Evolutionary conservation across 1,140 invertebrate species (phyloP).

Genomic region (Proales similis): DNA sequence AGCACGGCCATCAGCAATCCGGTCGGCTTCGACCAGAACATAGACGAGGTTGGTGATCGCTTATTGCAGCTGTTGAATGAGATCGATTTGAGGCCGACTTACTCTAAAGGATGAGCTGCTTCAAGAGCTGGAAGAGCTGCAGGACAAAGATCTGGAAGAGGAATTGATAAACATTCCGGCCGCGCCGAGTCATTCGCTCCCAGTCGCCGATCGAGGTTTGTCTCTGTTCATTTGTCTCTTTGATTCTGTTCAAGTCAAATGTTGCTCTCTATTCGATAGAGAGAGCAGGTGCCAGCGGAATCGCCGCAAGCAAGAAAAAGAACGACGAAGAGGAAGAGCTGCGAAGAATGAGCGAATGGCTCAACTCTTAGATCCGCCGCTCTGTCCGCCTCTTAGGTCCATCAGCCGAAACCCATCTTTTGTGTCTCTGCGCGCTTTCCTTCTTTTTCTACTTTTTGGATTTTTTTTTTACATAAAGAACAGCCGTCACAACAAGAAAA

Average conservation of each 20-base stretch:
- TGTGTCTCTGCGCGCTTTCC: not conserved
- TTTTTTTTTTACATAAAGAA: constrained; percentile 22
- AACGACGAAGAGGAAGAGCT: constrained; percentile 31
- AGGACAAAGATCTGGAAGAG: constrained; percentile 61
- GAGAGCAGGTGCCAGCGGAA: not conserved
- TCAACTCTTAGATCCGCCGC: constrained; percentile 26
- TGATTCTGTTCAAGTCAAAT: too few species aligned
- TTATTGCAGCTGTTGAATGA: not conserved
- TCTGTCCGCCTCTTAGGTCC: too few species aligned
- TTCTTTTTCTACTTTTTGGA: not conserved
- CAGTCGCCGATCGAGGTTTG: too few species aligned
- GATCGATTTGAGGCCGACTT: not conserved
- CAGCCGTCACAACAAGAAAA: not conserved
- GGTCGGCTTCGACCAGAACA: constrained; percentile 73
- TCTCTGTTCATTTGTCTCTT: too few species aligned
- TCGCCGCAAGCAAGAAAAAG: too few species aligned
- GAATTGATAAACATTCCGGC: constrained; percentile 48
- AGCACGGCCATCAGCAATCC: constrained; percentile 96
- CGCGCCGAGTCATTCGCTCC: not conserved
- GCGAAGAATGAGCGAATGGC: constrained; percentile 21
- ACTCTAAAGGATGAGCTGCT: constrained; percentile 56
- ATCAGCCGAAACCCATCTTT: too few species aligned
- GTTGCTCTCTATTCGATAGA: not conserved
- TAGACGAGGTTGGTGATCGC: too few species aligned
- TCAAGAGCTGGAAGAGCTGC: constrained; percentile 58